Conservation (phyloP, 2,113 vertebrate genomes). For the Chlorodrepanis virens region DNA sequence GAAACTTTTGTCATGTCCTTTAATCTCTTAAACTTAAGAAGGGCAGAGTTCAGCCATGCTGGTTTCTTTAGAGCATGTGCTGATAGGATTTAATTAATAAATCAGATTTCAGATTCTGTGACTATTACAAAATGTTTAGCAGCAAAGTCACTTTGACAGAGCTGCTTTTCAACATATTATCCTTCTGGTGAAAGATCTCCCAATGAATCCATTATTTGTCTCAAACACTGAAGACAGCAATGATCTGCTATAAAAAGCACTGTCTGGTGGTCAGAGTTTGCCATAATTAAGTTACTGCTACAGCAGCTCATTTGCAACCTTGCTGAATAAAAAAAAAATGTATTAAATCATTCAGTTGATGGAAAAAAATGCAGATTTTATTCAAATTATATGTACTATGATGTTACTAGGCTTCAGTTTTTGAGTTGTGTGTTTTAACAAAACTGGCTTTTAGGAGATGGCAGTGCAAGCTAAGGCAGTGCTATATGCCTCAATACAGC, state of each 20-base stretch:
- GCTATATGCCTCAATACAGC: background rate
- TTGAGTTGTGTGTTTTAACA: background rate
- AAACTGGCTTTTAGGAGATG: background rate
- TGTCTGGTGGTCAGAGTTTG: background rate
- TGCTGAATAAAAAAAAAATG: constrained; percentile 23
- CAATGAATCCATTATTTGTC: constrained; percentile 3
- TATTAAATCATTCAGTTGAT: background rate
- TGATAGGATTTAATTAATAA: constrained; percentile 53
- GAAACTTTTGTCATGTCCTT: constrained; percentile 1
- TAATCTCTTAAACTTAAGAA: background rate
- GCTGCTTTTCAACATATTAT: constrained; percentile 1
- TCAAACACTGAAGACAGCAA: constrained; percentile 7
- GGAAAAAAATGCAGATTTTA: background rate
- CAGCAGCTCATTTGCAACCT: background rate
- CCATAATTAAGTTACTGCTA: background rate
- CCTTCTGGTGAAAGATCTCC: constrained; percentile 24
- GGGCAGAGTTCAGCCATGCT: background rate
- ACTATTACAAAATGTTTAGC: constrained; percentile 16
- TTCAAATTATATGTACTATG: background rate
- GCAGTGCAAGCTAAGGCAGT: background rate
- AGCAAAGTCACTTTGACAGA: constrained; percentile 24
- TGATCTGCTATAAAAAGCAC: background rate
- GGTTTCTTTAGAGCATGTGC: constrained; percentile 5
- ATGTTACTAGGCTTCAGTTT: background rate
- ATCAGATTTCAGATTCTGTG: constrained; percentile 3